Base-by-base conservation (phyloP, 1,140 invertebrate species). In the Eriosoma lanigerum region DNA sequence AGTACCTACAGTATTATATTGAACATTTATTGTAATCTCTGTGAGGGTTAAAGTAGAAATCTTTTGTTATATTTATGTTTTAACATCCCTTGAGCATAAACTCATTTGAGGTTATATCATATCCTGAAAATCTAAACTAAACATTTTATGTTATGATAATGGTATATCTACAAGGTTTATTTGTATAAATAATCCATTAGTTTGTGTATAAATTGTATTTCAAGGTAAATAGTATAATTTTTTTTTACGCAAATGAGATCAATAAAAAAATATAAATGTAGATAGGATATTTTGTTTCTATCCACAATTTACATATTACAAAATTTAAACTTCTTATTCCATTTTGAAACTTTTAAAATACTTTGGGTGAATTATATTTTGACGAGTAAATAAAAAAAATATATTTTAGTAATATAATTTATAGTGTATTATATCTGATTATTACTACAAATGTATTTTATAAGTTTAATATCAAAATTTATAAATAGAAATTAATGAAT, bases 181-280 rank as follows among this genome's bases (percentile, higher is more conserved):
- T 68, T 46, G 38, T 68, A n/a, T 46, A 68, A 44, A 66, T 66
- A 46, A 66, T 66, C 62, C n/a, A 46, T 68, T 68, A 17, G 64
- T 15, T 21, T 48, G 46, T 48, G 64, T 46, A 68, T 68, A 68
- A 46, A 68, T 68, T 68, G n/a, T 3, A 8, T 38, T 60, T 32
- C n/a, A 10, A 38, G 8, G 29, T 19, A 32, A 32, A 17, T 62
- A 62, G 2, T 19, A 12, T 32, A n/a, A 32, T n/a, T 62, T 48
- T 48, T 8, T 62, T 32, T 62, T n/a, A 19, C 17, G 29, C 29
- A 38, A 19, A 38, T 12, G 60, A 64, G 29, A 64, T 64, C 60
- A 64, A 64, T 64, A 64, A 64, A 32, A 38, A 8, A 64, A 64
- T 64, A 38, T n/a, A 17, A n/a, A 64, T 64, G 29, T 6, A 5